phyloP scores from a whole-genome alignment of 2,888 invertebrate species.

The Philereme transversata region DNA sequence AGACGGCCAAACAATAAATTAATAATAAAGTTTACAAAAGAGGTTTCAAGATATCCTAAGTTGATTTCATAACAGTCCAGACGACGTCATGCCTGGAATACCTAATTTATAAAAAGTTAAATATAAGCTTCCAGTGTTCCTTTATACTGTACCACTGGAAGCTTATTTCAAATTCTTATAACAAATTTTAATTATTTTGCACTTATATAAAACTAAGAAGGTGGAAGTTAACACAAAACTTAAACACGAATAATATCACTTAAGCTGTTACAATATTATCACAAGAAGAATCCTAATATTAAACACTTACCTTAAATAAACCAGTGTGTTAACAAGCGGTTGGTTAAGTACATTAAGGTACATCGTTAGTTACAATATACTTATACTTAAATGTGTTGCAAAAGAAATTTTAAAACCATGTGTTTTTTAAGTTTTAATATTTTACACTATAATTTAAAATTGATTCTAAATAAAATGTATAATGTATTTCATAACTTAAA shows the following conservation, averaged over 20 bases:
- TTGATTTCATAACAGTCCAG: not conserved
- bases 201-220: not conserved
- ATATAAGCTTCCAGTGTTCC: too few relatives aligned
- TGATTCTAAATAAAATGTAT: too few relatives aligned
- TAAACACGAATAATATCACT: conserved; percentile 28
- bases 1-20: conserved; percentile 40
- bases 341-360: conserved; percentile 15
- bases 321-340: conserved; percentile 9
- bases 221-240: conserved; percentile 16
- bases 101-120: too few relatives aligned
- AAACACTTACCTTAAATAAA: conserved; percentile 16
- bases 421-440: too few relatives aligned
- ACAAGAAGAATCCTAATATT: conserved; percentile 26
- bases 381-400: too few relatives aligned
- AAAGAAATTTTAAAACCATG: too few relatives aligned
- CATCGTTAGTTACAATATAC: conserved; percentile 10
- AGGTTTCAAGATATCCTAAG: not conserved
- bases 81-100: too few relatives aligned
- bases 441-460: too few relatives aligned
- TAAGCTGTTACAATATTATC: conserved; percentile 33
- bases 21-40: not conserved
- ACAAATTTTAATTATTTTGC: too few relatives aligned
- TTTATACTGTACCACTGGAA: too few relatives aligned
- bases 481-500: too few relatives aligned
- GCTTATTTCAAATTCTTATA: too few relatives aligned